phyloP scores from a whole-genome alignment of 2,888 invertebrate genomes.

The Gymnocheta viridis region DNA sequence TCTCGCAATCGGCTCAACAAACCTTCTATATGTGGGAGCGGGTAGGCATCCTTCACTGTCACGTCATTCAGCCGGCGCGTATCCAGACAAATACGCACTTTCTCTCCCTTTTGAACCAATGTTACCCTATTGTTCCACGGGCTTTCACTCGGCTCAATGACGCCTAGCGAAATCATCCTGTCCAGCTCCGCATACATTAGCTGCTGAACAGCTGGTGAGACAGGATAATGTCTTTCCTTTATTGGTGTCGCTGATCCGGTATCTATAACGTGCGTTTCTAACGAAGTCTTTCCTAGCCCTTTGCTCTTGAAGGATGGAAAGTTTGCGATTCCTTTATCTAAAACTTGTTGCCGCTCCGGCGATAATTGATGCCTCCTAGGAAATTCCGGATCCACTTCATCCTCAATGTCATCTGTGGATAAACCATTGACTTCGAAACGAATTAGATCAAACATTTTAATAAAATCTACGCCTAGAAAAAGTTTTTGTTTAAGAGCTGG shows the following conservation, averaged over 20 bases:
- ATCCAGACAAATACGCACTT: conserved; percentile 37
- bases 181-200: conserved; percentile 72
- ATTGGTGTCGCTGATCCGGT: conserved; percentile 50
- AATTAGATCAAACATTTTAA: background rate
- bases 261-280: conserved; percentile 1
- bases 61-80: conserved; percentile 38
- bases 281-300: background rate
- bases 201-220: conserved; percentile 60
- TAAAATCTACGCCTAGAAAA: conserved; percentile 47
- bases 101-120: conserved; percentile 16
- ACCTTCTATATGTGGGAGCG: conserved; percentile 55
- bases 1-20: conserved; percentile 57
- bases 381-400: background rate
- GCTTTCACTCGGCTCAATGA: no score
- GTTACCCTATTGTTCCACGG: conserved; percentile 56
- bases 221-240: conserved; percentile 62
- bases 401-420: background rate
- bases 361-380: background rate
- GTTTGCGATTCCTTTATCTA: background rate
- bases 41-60: no score
- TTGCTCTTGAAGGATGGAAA: background rate
- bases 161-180: conserved; percentile 74
- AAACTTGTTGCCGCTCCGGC: background rate
- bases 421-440: background rate
- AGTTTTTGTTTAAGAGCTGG: conserved; percentile 21